phyloP scores from a whole-genome alignment of 1,140 invertebrate species.

The Pseudomyrmex concolor region DNA sequence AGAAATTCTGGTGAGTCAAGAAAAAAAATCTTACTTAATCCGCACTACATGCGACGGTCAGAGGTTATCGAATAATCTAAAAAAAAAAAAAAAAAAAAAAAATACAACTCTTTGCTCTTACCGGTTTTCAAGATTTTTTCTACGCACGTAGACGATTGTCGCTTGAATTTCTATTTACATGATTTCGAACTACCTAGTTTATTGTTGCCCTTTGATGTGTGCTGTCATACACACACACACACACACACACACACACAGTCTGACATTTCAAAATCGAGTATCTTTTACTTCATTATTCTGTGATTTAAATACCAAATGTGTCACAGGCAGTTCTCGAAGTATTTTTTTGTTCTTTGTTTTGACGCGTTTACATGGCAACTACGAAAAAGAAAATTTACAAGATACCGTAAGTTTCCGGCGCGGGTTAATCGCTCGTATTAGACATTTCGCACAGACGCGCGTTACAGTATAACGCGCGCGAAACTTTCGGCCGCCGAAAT shows the following conservation, averaged over 20 bases:
- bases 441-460: slow-evolving; percentile 18
- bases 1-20: no score
- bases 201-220: neutral
- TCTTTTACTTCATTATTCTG: slow-evolving; percentile 2
- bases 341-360: neutral
- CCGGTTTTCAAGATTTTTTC: neutral
- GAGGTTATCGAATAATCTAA: no score
- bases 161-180: neutral
- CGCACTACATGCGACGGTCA: no score
- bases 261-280: no score
- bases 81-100: no score
- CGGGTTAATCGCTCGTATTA: neutral
- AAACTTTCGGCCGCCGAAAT: slow-evolving; percentile 22
- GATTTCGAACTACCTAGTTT: neutral
- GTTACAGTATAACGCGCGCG: neutral
- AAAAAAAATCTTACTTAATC: no score
- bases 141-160: neutral
- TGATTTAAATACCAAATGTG: neutral
- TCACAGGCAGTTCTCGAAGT: neutral
- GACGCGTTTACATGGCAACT: neutral
- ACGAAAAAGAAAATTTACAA: neutral
- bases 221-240: neutral
- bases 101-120: no score
- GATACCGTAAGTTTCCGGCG: slow-evolving; percentile 1
- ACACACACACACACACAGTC: no score